phyloP scores from a whole-genome alignment of 92 coral and sea anemone genomes.

The Isaurus tuberculatus region DNA sequence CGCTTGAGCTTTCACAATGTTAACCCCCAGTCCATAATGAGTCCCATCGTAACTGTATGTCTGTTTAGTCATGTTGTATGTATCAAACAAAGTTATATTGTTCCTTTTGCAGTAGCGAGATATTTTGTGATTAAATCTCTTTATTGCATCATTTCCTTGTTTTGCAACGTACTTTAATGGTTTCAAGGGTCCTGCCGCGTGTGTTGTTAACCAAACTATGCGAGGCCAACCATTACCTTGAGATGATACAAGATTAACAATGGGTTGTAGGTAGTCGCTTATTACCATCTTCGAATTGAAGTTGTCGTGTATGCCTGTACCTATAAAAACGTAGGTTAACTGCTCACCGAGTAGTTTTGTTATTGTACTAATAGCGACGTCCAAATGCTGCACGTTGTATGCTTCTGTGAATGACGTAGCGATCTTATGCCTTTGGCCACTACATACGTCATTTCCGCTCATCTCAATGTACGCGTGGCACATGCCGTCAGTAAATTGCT shows the following conservation, averaged over 20 bases:
- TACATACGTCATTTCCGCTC: slow-evolving; percentile 80
- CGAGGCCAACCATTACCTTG: slow-evolving; percentile 84
- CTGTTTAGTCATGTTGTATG: slow-evolving; percentile 70
- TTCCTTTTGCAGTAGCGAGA: slow-evolving; percentile 59
- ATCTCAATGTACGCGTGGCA: slow-evolving; percentile 80
- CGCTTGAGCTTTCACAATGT: slow-evolving; percentile 79
- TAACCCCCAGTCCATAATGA: slow-evolving; percentile 86
- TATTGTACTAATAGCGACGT: slow-evolving; percentile 59
- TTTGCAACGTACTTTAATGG: slow-evolving; percentile 66
- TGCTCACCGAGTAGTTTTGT: slow-evolving; percentile 59
- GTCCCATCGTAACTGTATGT: slow-evolving; percentile 90
- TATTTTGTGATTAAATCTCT: slow-evolving; percentile 61
- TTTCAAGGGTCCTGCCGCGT: slow-evolving; percentile 88
- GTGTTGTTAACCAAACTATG: slow-evolving; percentile 80
- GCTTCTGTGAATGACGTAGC: slow-evolving; percentile 76
- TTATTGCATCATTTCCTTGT: slow-evolving; percentile 76
- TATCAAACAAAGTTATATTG: slow-evolving; percentile 72
- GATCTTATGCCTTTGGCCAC: slow-evolving; percentile 51
- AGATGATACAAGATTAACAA: slow-evolving; percentile 58
- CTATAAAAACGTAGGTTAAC: slow-evolving; percentile 72
- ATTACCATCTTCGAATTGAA: slow-evolving; percentile 72
- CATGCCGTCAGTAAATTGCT: slow-evolving; percentile 86
- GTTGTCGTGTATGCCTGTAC: slow-evolving; percentile 81
- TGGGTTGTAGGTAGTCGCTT: slow-evolving; percentile 70
- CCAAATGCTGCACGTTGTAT: slow-evolving; percentile 66